phyloP scores from a whole-genome alignment of 2,797 vertebrate genomes.

The Neostethus bicornis region DNA sequence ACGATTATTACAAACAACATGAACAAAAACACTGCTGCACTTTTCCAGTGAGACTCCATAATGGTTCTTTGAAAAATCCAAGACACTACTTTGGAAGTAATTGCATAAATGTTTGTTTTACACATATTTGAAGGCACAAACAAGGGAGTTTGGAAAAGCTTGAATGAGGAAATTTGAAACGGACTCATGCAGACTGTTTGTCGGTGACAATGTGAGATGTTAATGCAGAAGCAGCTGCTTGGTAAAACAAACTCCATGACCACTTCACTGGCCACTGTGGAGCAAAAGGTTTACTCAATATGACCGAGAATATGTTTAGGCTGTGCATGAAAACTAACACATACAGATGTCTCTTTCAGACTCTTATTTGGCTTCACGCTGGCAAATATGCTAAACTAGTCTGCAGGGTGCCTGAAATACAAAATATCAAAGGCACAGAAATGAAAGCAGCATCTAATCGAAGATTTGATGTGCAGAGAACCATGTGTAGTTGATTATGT shows the following conservation, averaged over 20 bases:
- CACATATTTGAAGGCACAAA: slow-evolving; percentile 45
- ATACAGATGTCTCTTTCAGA: slow-evolving; percentile 52
- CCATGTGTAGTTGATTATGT: slow-evolving; percentile 4
- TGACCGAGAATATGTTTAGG: slow-evolving; percentile 61
- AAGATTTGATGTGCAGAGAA: slow-evolving; percentile 30
- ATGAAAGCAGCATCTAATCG: slow-evolving; percentile 30
- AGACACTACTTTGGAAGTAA: slow-evolving; percentile 2
- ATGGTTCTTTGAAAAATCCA: slow-evolving; percentile 21
- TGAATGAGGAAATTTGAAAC: slow-evolving; percentile 4
- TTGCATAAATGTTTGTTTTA: slow-evolving; percentile 28
- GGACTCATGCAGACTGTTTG: slow-evolving; percentile 36
- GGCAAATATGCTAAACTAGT: slow-evolving; percentile 49
- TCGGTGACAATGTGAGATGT: slow-evolving; percentile 37
- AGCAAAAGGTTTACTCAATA: slow-evolving; percentile 52
- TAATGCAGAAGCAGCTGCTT: slow-evolving; percentile 62
- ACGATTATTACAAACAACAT: not conserved
- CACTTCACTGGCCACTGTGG: slow-evolving; percentile 56
- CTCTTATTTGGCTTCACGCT: slow-evolving; percentile 51
- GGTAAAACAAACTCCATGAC: slow-evolving; percentile 60
- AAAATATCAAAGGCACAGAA: slow-evolving; percentile 24
- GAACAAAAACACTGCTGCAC: not conserved
- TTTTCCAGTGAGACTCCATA: slow-evolving; percentile 5
- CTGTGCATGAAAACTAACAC: slow-evolving; percentile 44
- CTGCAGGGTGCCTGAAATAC: slow-evolving; percentile 40
- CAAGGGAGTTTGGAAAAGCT: slow-evolving; percentile 14